Evolutionary conservation across 2,113 vertebrate genomes (phyloP).

Genomic region (Micromys minutus): DNA sequence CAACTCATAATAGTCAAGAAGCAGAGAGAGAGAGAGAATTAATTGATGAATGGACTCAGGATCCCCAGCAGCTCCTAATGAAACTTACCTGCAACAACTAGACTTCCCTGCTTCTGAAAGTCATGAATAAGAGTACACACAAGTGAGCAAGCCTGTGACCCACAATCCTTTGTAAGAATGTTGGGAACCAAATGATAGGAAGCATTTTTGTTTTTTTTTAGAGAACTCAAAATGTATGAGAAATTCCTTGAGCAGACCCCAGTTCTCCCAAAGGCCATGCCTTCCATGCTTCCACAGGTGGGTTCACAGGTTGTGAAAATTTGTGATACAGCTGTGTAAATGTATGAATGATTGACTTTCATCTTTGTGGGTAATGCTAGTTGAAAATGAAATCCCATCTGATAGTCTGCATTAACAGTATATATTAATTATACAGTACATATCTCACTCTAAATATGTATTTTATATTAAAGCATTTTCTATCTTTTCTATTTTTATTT

Average conservation of each 20-base stretch:
- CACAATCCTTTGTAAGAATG: background rate
- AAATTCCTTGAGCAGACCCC: background rate
- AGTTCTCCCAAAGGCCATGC: background rate
- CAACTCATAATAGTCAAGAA: background rate
- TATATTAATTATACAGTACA: background rate
- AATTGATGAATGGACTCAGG: background rate
- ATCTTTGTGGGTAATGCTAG: background rate
- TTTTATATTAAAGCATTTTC: background rate
- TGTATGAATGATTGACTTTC: background rate
- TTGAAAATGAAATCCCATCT: background rate
- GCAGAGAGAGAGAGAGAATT: no score
- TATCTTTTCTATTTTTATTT: slow-evolving; percentile 29
- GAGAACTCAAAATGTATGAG: background rate
- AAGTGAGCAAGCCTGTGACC: background rate
- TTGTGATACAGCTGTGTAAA: background rate
- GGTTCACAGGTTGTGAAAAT: background rate
- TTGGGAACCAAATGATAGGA: background rate
- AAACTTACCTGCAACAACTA: no score
- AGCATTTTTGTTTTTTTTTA: background rate
- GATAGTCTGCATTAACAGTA: background rate
- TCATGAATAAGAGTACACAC: background rate
- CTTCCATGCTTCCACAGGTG: background rate
- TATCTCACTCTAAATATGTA: background rate
- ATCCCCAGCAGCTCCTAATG: background rate
- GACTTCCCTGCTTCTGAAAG: background rate